Evolutionary conservation across 2,797 vertebrate genomes (phyloP).

Genomic region (Clarias platycephalus): DNA sequence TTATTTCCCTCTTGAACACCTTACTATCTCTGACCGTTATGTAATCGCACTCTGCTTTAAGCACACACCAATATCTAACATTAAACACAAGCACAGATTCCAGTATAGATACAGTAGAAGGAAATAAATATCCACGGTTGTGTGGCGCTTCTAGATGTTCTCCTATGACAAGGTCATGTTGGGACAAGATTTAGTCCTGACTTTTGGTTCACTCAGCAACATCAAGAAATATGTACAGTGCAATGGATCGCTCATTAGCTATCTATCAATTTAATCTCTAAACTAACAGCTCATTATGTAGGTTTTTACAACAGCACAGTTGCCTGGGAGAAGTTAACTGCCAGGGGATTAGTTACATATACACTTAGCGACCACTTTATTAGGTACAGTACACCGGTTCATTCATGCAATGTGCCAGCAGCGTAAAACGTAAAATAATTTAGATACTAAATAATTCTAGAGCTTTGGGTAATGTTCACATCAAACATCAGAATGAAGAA

Average conservation of each 20-base stretch:
- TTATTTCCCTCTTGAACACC: constrained; percentile 51
- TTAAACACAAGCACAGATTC: constrained; percentile 33
- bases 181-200: neutral
- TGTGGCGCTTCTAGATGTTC: neutral
- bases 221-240: neutral
- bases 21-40: constrained; percentile 51
- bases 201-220: neutral
- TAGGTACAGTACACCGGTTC: neutral
- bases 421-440: too few relatives aligned
- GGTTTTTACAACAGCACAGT: neutral
- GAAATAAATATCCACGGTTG: neutral
- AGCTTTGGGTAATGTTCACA: too few relatives aligned
- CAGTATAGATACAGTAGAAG: constrained; percentile 2
- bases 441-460: too few relatives aligned
- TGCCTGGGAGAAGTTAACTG: neutral
- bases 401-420: neutral
- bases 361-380: neutral
- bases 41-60: constrained; percentile 49
- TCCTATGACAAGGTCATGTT: neutral
- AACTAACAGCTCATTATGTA: neutral
- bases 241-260: neutral
- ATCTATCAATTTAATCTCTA: neutral
- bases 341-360: neutral
- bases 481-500: too few relatives aligned
- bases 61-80: constrained; percentile 42